phyloP scores from a whole-genome alignment of 2,888 invertebrate species.

The Melitaea athalia region DNA sequence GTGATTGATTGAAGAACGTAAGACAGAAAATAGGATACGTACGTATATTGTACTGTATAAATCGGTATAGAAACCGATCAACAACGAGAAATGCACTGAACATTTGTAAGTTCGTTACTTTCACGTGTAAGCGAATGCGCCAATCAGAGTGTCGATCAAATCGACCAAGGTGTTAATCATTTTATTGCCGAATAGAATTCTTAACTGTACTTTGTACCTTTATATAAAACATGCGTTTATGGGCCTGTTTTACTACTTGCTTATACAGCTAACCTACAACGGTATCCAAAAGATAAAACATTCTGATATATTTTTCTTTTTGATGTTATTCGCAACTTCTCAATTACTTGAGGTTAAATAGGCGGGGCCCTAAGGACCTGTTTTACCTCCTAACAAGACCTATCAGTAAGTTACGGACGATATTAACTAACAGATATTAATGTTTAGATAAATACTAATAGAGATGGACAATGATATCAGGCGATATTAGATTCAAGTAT shows the following conservation, averaged over 20 bases:
- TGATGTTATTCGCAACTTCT: no score
- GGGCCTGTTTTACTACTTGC: neutral
- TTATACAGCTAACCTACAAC: no score
- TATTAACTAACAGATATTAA: neutral
- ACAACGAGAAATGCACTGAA: constrained; percentile 21
- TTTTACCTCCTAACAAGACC: no score
- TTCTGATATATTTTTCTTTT: no score
- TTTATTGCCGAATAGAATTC: constrained; percentile 45
- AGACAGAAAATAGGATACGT: neutral
- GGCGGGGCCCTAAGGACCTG: no score
- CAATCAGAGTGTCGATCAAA: constrained; percentile 56
- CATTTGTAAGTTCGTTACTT: constrained; percentile 26
- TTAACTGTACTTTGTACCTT: constrained; percentile 40
- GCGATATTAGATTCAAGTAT: constrained; percentile 4
- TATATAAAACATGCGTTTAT: neutral
- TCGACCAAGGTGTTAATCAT: constrained; percentile 63
- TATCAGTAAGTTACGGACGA: no score
- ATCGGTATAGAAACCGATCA: neutral
- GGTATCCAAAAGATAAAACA: no score
- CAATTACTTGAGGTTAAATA: no score
- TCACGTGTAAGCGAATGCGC: constrained; percentile 38
- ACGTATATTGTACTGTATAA: neutral
- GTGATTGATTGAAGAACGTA: neutral
- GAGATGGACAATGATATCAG: neutral
- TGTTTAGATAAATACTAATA: constrained; percentile 3